These are phyloP conservation scores for Drosophila anomalipes DNA, from an alignment of 2,888 invertebrate species.

Conservation along the genomic window DNA sequence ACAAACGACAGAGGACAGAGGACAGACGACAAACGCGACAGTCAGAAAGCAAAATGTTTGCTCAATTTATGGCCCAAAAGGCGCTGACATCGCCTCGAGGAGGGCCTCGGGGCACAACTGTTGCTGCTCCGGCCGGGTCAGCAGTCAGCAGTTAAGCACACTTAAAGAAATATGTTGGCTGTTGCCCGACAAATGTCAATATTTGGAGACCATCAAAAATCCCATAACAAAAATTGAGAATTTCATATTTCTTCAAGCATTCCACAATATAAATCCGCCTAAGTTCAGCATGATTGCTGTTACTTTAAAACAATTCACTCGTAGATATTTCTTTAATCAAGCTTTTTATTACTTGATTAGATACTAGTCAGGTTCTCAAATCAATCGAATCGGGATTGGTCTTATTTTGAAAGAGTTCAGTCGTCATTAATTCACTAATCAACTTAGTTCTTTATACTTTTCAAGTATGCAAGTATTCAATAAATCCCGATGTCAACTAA, in stretches of 20 bases:
- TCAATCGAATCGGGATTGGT: background rate
- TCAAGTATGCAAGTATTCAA: background rate
- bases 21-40: constrained; percentile 33
- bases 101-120: constrained; percentile 42
- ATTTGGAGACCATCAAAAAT: background rate
- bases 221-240: background rate
- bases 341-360: background rate
- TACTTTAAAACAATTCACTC: background rate
- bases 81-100: constrained; percentile 45
- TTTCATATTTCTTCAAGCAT: background rate
- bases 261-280: background rate
- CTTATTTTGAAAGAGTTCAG: background rate
- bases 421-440: background rate
- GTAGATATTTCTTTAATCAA: background rate
- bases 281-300: background rate
- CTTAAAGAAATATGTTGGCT: background rate
- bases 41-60: constrained; percentile 69
- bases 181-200: background rate
- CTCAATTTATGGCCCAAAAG: constrained; percentile 74
- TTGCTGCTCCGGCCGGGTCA: constrained; percentile 63
- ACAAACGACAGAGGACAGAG: too few relatives aligned
- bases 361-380: background rate
- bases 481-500: background rate
- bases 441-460: background rate
- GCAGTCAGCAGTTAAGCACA: constrained; percentile 16